These are phyloP conservation scores for Drosophila dunni DNA, from an alignment of 1,140 invertebrate genomes.

Conservation along the genomic window DNA sequence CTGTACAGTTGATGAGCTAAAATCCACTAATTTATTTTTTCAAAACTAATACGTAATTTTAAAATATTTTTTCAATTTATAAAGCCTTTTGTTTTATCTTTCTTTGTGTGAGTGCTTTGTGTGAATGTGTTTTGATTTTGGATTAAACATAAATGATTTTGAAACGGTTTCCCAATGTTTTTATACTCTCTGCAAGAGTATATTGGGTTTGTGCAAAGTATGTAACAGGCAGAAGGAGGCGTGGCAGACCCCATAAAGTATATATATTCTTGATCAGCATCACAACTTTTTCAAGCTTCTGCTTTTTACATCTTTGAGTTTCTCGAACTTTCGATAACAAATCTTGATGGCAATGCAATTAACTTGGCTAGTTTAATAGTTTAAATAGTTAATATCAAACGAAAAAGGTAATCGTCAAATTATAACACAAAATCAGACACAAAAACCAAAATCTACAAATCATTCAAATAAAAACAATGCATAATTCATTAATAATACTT, in stretches of 20 bases:
- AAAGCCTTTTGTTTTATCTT: background rate
- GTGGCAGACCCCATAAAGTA: too few species aligned
- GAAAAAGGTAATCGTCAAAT: slow-evolving; percentile 26
- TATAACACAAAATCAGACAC: slow-evolving; percentile 31
- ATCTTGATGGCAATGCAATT: slow-evolving; percentile 38
- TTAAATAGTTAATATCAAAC: slow-evolving; percentile 17
- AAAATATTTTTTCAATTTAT: background rate
- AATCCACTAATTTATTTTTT: background rate
- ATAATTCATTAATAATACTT: slow-evolving; percentile 28
- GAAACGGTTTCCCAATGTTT: too few species aligned
- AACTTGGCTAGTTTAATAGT: slow-evolving; percentile 47
- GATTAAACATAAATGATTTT: background rate
- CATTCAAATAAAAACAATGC: slow-evolving; percentile 50
- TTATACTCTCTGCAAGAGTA: too few species aligned
- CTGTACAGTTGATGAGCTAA: background rate
- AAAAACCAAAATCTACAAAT: slow-evolving; percentile 47
- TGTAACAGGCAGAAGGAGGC: too few species aligned
- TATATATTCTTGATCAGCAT: too few species aligned
- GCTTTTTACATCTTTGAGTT: background rate
- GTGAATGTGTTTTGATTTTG: background rate
- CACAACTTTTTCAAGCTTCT: background rate
- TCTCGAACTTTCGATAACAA: background rate
- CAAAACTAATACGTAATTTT: background rate
- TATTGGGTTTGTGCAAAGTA: too few species aligned
- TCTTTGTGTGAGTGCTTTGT: background rate